Percentiles rank a stretch among this genome's conserved stretches.
Conservation (phyloP, 2,888 invertebrate genomes). For the Brachynemurus nebulosus region DNA sequence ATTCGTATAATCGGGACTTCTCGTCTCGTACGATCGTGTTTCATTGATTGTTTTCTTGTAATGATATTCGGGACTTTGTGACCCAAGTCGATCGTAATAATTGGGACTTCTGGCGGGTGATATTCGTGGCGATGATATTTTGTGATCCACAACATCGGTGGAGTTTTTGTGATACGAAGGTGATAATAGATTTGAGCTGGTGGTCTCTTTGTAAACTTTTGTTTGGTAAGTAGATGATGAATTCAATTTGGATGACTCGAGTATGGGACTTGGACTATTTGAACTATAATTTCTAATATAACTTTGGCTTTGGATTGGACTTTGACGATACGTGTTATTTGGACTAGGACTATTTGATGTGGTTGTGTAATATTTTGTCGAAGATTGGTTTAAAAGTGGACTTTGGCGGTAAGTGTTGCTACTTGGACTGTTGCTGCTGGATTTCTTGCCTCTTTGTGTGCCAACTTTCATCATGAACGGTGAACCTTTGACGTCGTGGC, state of each 20-base stretch:
- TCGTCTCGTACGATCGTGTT: conserved; percentile 16
- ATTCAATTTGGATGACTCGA: neutral
- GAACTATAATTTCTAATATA: conserved; percentile 10
- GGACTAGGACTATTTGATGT: conserved; percentile 12
- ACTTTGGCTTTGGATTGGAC: conserved; percentile 2
- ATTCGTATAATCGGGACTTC: conserved; percentile 24
- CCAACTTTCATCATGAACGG: conserved; percentile 80
- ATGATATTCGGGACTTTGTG: conserved; percentile 14
- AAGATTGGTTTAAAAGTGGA: conserved; percentile 22
- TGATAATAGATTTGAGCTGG: neutral
- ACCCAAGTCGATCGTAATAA: conserved; percentile 4
- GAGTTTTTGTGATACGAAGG: neutral
- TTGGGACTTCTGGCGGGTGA: conserved; percentile 21
- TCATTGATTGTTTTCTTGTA: conserved; percentile 23
- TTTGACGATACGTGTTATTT: neutral
- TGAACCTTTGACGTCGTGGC: conserved; percentile 69
- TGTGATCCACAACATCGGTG: neutral
- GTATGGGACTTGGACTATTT: conserved; percentile 10
- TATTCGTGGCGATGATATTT: conserved; percentile 9
- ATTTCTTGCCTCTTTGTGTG: conserved; percentile 47
- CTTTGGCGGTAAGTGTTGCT: conserved; percentile 27
- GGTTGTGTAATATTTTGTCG: conserved; percentile 17
- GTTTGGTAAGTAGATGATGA: neutral
- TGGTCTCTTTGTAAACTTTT: neutral
- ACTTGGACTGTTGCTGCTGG: conserved; percentile 33